Evolutionary conservation across 1,140 invertebrate species (phyloP), one percentile per base, ranked within the genome.

Genomic region (Drosophila baimaii): DNA sequence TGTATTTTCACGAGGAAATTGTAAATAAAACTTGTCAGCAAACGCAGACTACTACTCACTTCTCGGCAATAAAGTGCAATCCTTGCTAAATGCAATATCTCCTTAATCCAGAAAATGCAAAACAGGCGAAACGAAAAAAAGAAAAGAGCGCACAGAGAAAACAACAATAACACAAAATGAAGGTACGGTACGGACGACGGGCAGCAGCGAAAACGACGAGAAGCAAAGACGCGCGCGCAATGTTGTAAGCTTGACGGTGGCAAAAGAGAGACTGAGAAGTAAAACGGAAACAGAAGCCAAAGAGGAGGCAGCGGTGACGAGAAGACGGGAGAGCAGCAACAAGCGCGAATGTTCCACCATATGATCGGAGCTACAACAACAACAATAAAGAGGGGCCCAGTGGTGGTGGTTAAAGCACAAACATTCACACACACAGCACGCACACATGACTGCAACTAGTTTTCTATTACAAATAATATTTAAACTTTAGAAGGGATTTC

Each of bases 151-250:
- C 47, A 65, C 57, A 58, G 23, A 33, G 21, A 52, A 66, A 63
- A 62, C 69, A 77, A 78, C 46, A 55, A 61, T 49, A 62, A 73
- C 62, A 69, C 44, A 65, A 70, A 68, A 81, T 47, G 21, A 73
- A 59, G 51, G 64, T 25, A 69, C 64, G 19, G n/a, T n/a, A 70
- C 66, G 12, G 31, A 71, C 66, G 46, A 44, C 23, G 49, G 49
- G 12, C 51, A 46, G 19, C 49, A 41, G 61, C 55, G 10, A 77
- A 31, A 56, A 19, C 37, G 47, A 41, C 58, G 51, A 35, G 19
- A 47, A 37, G 63, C 43, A 44, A 83, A 75, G 64, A 78, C 79
- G 78, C 78, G 74, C 77, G 82, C 82, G 66, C 72, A 86, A 86
- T 66, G 81, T 80, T 84, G 81, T 73, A 81, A 77, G 33, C 75